These are phyloP conservation scores for Hydropotes inermis DNA, from an alignment of 2,113 vertebrate species.

Conservation along the genomic window DNA sequence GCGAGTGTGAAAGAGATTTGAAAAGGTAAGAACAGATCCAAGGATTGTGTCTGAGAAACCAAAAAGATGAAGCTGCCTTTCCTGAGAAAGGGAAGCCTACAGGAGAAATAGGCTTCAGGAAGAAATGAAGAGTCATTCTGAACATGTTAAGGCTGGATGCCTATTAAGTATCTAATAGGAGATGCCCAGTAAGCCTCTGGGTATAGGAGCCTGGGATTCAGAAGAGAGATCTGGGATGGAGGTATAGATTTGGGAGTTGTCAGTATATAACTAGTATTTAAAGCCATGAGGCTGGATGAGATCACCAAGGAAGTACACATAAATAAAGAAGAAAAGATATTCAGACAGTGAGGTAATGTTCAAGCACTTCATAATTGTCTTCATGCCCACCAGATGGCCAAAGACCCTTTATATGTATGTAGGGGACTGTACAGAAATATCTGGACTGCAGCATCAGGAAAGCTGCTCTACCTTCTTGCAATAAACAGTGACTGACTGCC, in stretches of 20 bases:
- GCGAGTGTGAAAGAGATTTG: not conserved
- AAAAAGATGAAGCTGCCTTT: not conserved
- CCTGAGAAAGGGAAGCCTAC: not conserved
- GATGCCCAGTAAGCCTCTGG: not conserved
- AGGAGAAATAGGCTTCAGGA: not conserved
- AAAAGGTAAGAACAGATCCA: not conserved
- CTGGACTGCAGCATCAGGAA: not conserved
- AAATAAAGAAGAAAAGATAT: slow-evolving; percentile 73
- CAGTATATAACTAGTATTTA: slow-evolving; percentile 31
- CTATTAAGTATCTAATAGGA: not conserved
- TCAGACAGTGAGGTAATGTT: slow-evolving; percentile 71
- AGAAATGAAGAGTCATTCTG: not conserved
- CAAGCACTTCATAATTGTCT: slow-evolving; percentile 43
- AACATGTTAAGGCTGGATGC: not conserved
- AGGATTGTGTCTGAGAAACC: not conserved
- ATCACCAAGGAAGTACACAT: slow-evolving; percentile 62
- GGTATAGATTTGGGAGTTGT: slow-evolving; percentile 1
- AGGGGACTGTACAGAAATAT: slow-evolving; percentile 14
- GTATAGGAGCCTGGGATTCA: not conserved
- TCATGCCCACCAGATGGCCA: slow-evolving; percentile 61
- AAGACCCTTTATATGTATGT: not conserved
- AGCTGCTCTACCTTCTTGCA: not conserved
- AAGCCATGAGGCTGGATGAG: slow-evolving; percentile 45
- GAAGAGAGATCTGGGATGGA: not conserved
- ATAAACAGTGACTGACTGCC: not conserved